Evolutionary conservation across 2,888 invertebrate species (phyloP), one percentile per base, ranked within the genome.

Genomic region (Slavum lentiscoides): DNA sequence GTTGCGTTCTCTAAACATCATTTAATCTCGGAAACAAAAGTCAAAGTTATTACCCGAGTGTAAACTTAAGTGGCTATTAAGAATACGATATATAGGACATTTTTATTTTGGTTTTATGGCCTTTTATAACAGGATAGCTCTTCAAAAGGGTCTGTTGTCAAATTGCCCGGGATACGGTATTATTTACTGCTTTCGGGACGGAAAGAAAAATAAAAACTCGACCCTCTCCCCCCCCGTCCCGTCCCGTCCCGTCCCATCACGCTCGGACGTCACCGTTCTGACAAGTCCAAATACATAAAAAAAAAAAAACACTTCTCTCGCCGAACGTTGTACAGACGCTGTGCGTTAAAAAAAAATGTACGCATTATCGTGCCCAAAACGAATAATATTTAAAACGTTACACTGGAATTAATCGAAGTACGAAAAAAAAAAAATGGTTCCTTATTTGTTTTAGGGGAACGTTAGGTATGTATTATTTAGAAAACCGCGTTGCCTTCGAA

Each of bases 1-100:
- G 68, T 58, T 17, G 61, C 37, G 53, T 69, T 77, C 37, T 77
- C 61, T 74, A 62, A 62, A 80, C 70, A 72, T 80, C 39, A 30
- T 80, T 80, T 80, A 80, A 80, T 80, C 53, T 72, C 39, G 23
- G 66, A 70, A 66, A 77, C 62, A 77, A 77, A 77, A 70, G 70
- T 55, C 64, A 23, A 72, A 72, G 23, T 80, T 80, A 80, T 77
- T 70, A 55, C 69, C 69, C 77, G 37, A 55, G 64, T 72, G 80
- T 72, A 80, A 62, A 80, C 80, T 72, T 80, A 80, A 80, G 70
- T 80, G 80, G 80, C 70, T 66, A 80, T 80, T 80, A 80, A 70
- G 62, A 37, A 53, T 30, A 70, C 68, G 37, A 77, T 69, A 21
- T 70, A 77, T 69, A 67, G 70, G 58, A 70, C 64, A 58, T 80